Evolutionary conservation across 2,888 invertebrate species (phyloP), one percentile per base, ranked within the genome.

Genomic region (Drosophila meridionalis): DNA sequence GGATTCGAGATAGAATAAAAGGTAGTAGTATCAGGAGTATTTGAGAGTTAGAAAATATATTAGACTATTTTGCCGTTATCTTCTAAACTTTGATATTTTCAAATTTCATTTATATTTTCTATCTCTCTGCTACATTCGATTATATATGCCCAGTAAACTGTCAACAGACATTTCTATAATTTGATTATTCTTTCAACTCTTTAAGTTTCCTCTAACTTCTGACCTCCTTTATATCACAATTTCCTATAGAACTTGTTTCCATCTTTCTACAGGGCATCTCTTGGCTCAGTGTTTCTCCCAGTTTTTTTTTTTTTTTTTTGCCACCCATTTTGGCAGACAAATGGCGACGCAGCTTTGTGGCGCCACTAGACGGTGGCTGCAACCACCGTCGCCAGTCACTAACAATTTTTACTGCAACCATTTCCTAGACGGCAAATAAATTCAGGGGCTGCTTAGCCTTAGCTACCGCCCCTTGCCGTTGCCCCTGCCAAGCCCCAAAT

Each of bases 261-360:
- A 6, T 20, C 5, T 34, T 11, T 7, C 12, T 64, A 11, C 5
- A 59, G 59, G 68, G 64, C 45, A 72, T 68, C 36, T 32, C 4
- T 1, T 9, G 14, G 50, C 64, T 34, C 0, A 9, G 7, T 36
- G 26, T 8, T 50, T 28, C 11, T 11, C 5, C 56, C 42, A 20
- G 32, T 40, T 50, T 64, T 82, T 74, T 45, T 74, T 32, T 50
- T 73, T 26, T 47, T 28, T 4, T 9, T 30, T 11, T 75, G 64
- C 62, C 64, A 67, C 32, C 71, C 59, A 76, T 86, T 88, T 82
- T 45, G 67, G 75, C 81, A 87, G 89, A 89, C 76, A 89, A 89
- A 87, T 87, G 86, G 87, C 86, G 86, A 76, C 86, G 74, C 80
- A 87, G 77, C 62, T 83, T 83, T 69, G 75, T 84, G 86, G 86